These are phyloP conservation scores for Drosophila mayaguana DNA, from an alignment of 2,888 invertebrate species.

Conservation along the genomic window DNA sequence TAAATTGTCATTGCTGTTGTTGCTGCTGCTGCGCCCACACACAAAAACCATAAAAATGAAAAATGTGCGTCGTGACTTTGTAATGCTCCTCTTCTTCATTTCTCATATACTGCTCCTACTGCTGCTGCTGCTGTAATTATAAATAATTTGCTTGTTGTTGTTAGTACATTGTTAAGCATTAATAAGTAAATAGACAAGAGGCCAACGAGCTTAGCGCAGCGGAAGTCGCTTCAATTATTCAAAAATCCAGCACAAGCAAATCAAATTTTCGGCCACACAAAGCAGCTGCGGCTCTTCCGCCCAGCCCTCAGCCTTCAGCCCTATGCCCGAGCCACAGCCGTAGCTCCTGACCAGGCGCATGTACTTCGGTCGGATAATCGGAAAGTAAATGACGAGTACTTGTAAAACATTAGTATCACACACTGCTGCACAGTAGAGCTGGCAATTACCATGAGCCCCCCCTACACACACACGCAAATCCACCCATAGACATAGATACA, in stretches of 20 bases:
- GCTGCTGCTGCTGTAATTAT: conserved; percentile 62
- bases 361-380: conserved; percentile 32
- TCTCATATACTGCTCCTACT: conserved; percentile 9
- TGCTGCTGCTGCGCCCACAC: conserved; percentile 29
- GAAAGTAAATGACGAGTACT: conserved; percentile 50
- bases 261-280: conserved; percentile 64
- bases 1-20: conserved; percentile 63
- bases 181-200: conserved; percentile 70
- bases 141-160: conserved; percentile 63
- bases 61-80: conserved; percentile 68
- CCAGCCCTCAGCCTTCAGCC: background rate
- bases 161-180: conserved; percentile 50
- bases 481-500: conserved; percentile 24
- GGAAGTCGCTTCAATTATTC: conserved; percentile 62
- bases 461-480: background rate
- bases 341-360: conserved; percentile 3
- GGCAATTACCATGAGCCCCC: conserved; percentile 68
- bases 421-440: conserved; percentile 25
- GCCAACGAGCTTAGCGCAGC: conserved; percentile 44
- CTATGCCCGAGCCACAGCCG: background rate
- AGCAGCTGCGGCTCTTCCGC: background rate
- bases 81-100: conserved; percentile 21
- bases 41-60: conserved; percentile 68
- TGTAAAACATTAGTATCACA: conserved; percentile 66
- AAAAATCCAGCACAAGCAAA: conserved; percentile 53